phyloP scores from a whole-genome alignment of 2,113 vertebrate genomes.

The Lonchura striata region DNA sequence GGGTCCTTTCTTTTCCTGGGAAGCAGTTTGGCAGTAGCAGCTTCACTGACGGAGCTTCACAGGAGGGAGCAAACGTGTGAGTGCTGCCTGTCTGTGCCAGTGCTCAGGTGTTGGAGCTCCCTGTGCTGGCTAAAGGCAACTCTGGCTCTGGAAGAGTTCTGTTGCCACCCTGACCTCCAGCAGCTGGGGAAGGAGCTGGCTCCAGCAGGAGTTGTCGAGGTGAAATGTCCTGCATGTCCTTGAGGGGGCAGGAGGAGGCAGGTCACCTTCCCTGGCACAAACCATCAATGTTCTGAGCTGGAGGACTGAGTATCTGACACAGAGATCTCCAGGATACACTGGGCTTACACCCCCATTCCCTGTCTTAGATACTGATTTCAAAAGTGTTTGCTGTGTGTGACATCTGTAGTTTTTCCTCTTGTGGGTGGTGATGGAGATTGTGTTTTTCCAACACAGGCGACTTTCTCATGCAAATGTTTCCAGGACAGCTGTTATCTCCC shows the following conservation, averaged over 20 bases:
- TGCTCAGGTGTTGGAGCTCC: not conserved
- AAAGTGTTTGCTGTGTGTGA: rapidly evolving
- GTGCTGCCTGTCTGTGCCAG: rapidly evolving
- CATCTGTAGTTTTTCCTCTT: not conserved
- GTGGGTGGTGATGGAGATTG: not conserved
- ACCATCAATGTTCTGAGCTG: not conserved
- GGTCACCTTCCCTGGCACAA: not conserved
- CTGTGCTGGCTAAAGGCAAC: not conserved
- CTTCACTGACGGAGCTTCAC: not conserved
- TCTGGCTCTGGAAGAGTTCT: not conserved
- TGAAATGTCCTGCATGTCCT: not conserved
- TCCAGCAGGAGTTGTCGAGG: not conserved
- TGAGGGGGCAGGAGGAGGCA: not conserved
- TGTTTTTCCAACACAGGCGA: not conserved
- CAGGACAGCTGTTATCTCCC: not conserved
- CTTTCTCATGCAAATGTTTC: not conserved
- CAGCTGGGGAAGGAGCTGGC: not conserved
- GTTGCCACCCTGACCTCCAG: not conserved
- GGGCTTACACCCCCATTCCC: not conserved
- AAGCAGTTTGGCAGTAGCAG: not conserved
- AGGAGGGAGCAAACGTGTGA: not conserved
- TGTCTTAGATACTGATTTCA: not conserved
- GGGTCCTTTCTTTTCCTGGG: not conserved
- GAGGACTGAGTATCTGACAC: not conserved
- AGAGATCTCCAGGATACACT: not conserved